phyloP scores from a whole-genome alignment of 2,113 vertebrate species.

The Engystomops pustulosus region DNA sequence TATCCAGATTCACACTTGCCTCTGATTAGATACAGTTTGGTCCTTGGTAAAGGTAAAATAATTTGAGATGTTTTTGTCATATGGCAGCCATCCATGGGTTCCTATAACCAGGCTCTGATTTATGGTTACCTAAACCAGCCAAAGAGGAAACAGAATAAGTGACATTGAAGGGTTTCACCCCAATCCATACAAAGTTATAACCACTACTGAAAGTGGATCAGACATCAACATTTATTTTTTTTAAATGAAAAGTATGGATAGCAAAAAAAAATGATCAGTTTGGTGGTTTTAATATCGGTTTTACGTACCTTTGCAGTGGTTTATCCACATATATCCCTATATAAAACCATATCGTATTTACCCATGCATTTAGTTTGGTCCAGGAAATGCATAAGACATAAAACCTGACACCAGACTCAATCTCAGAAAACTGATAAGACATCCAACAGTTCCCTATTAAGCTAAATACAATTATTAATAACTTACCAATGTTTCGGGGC shows the following conservation, averaged over 20 bases:
- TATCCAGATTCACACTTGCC: conserved; percentile 76
- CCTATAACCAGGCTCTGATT: conserved; percentile 89
- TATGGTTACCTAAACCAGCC: conserved; percentile 81
- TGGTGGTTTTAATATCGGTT: too few relatives aligned
- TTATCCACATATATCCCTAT: too few relatives aligned
- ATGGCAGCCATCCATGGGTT: conserved; percentile 94
- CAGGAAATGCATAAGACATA: too few relatives aligned
- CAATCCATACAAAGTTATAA: neutral
- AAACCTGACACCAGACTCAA: too few relatives aligned
- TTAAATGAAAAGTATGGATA: too few relatives aligned
- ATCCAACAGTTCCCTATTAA: neutral
- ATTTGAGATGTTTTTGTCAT: conserved; percentile 96
- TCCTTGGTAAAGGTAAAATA: conserved; percentile 98
- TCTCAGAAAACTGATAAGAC: too few relatives aligned
- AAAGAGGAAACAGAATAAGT: neutral
- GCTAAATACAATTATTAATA: neutral
- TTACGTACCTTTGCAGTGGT: too few relatives aligned
- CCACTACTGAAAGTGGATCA: neutral
- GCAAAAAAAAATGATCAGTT: too few relatives aligned
- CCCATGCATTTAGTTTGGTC: too few relatives aligned
- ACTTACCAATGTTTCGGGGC: conserved; percentile 94
- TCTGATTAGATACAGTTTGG: conserved; percentile 90
- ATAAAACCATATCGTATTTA: too few relatives aligned
- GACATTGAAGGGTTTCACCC: neutral
- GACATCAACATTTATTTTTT: too few relatives aligned